These are phyloP conservation scores for Boloria euphrosyne DNA, from an alignment of 2,888 invertebrate species.

Conservation along the genomic window DNA sequence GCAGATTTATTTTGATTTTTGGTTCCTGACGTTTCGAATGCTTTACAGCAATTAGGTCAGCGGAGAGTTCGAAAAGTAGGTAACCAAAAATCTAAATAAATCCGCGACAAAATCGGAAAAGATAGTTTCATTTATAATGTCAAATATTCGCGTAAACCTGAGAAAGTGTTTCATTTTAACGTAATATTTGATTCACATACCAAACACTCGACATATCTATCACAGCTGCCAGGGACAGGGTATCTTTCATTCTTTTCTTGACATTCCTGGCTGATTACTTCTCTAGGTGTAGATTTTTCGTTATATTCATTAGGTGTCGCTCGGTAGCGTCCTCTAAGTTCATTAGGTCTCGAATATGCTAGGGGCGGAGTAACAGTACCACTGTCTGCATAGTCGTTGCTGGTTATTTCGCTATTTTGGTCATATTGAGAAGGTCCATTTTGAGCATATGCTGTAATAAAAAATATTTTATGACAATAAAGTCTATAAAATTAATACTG, in stretches of 20 bases:
- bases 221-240: slow-evolving; percentile 86
- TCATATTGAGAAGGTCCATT: slow-evolving; percentile 3
- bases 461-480: background rate
- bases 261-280: slow-evolving; percentile 69
- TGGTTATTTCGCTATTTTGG: background rate
- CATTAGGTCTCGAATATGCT: slow-evolving; percentile 15
- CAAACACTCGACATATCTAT: slow-evolving; percentile 87
- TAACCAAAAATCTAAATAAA: too few relatives aligned
- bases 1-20: too few relatives aligned
- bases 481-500: too few relatives aligned
- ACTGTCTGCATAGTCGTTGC: slow-evolving; percentile 17
- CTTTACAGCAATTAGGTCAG: too few relatives aligned
- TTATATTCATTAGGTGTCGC: slow-evolving; percentile 46
- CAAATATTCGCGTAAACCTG: too few relatives aligned
- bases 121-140: too few relatives aligned
- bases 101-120: too few relatives aligned
- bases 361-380: slow-evolving; percentile 28
- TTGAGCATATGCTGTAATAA: slow-evolving; percentile 13
- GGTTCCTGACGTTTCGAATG: too few relatives aligned
- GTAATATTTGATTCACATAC: slow-evolving; percentile 54
- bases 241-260: slow-evolving; percentile 87
- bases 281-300: slow-evolving; percentile 42
- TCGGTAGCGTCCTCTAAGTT: slow-evolving; percentile 43
- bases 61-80: too few relatives aligned
- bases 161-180: too few relatives aligned